These are phyloP conservation scores for Drosophila miranda DNA, from an alignment of 1,140 invertebrate genomes.

Conservation along the genomic window DNA sequence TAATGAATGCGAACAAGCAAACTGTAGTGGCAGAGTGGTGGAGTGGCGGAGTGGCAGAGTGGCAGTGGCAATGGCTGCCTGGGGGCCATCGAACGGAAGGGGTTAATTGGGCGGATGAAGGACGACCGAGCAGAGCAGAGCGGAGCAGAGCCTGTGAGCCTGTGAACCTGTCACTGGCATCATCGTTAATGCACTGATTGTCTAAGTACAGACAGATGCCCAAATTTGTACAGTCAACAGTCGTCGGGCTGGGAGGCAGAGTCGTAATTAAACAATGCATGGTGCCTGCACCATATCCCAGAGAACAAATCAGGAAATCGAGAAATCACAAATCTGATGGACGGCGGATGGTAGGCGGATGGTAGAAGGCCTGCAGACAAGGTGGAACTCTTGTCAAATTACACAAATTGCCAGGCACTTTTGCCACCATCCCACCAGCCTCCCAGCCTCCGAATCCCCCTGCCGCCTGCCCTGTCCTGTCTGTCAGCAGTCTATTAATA, in stretches of 20 bases:
- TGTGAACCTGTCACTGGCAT: conserved; percentile 5
- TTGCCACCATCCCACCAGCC: neutral
- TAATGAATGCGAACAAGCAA: conserved; percentile 72
- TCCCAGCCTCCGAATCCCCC: neutral
- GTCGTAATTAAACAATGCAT: conserved; percentile 70
- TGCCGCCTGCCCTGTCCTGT: neutral
- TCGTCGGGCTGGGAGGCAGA: conserved; percentile 14
- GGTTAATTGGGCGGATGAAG: conserved; percentile 55
- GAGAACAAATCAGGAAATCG: conserved; percentile 16
- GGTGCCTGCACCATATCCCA: conserved; percentile 18
- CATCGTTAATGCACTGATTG: conserved; percentile 18
- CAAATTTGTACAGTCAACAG: conserved; percentile 53
- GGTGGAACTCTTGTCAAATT: conserved; percentile 66
- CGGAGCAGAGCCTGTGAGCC: neutral
- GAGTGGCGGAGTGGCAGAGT: neutral
- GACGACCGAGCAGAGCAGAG: neutral
- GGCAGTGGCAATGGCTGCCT: neutral
- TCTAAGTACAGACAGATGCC: conserved; percentile 34
- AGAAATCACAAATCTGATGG: conserved; percentile 4
- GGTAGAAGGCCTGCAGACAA: conserved; percentile 21
- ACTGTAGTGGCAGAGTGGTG: conserved; percentile 6
- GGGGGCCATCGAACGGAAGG: conserved; percentile 16
- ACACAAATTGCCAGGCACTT: conserved; percentile 69
- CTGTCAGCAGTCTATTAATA: conserved; percentile 76
- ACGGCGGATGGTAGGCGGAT: neutral